Base-by-base conservation (phyloP, 2,797 vertebrate species). In the Phoxinus dragarum region DNA sequence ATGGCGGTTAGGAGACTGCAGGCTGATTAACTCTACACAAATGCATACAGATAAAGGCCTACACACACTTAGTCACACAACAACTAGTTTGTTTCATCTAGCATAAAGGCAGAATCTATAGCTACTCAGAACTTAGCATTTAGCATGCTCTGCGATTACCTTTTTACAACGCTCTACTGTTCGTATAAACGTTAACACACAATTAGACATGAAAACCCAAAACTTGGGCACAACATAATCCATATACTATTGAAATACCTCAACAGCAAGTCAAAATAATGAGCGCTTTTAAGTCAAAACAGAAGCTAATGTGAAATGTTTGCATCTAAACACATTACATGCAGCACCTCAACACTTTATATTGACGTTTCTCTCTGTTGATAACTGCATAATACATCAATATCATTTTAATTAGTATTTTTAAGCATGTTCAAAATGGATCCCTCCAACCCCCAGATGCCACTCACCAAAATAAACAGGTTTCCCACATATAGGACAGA, bases 391-490 rank as follows among this genome's bases (percentile, higher is more conserved):
- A 38, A 54, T 38, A 54, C 16, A 44, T 14, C 6, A 71, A 59
- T 44, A 82, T 34, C 14, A 56, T 75, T 31, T 64, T 6, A 73
- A 61, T 44, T 19, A 36, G 54, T 23, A 40, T 80, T 7, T 40
- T 75, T 27, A 76, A 54, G 61, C 8, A 56, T 42, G 5, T 23
- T 68, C 52, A 38, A 84, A 7, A 14, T 6, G n/a, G n/a, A 47
- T 38, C 34, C 71, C 27, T 74, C 5, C 17, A 7, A 52, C 11
- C 61, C 47, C 82, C 73, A 61, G 47, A 54, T 23, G n/a, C 21
- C 83, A 95, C 96, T 96, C 90, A 96, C 96, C 96, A 90, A 96
- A 96, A 94, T 96, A 96, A 93, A 97, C 96, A 2, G 96, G 96
- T 90, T 96, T 96, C 87, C 94, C 95, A 90, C 96, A 96, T 90